Evolutionary conservation across 2,113 vertebrate species (phyloP).

Genomic region (Tachysurus vachellii): DNA sequence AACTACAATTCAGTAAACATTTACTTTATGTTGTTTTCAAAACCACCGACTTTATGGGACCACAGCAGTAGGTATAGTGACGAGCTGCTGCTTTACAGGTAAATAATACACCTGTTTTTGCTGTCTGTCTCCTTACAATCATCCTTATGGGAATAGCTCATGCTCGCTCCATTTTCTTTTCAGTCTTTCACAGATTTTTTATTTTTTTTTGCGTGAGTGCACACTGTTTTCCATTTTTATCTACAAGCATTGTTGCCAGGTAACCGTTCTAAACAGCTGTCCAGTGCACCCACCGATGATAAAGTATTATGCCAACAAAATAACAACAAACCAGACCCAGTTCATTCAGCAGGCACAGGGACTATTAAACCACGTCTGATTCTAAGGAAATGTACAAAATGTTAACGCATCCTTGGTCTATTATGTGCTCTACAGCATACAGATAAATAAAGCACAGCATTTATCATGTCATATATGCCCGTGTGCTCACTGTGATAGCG

Average conservation of each 20-base stretch:
- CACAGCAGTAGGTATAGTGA: not conserved
- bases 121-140: not conserved
- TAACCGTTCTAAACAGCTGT: slow-evolving; percentile 33
- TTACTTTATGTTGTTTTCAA: not conserved
- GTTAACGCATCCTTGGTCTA: not conserved
- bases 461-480: not conserved
- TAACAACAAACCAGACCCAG: not conserved
- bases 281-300: not conserved
- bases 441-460: not conserved
- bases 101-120: not conserved
- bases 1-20: not conserved
- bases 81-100: not conserved
- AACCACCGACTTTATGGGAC: not conserved
- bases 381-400: not conserved
- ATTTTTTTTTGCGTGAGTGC: not conserved
- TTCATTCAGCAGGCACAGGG: not conserved
- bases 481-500: not conserved
- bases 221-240: not conserved
- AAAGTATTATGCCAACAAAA: slow-evolving; percentile 21
- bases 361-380: not conserved
- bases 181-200: not conserved
- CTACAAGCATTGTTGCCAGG: slow-evolving; percentile 18
- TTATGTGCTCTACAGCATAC: not conserved
- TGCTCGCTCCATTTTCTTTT: not conserved
- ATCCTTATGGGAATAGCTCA: not conserved